These are phyloP conservation scores for Origma solitaria DNA, from an alignment of 2,113 vertebrate genomes.

Conservation along the genomic window DNA sequence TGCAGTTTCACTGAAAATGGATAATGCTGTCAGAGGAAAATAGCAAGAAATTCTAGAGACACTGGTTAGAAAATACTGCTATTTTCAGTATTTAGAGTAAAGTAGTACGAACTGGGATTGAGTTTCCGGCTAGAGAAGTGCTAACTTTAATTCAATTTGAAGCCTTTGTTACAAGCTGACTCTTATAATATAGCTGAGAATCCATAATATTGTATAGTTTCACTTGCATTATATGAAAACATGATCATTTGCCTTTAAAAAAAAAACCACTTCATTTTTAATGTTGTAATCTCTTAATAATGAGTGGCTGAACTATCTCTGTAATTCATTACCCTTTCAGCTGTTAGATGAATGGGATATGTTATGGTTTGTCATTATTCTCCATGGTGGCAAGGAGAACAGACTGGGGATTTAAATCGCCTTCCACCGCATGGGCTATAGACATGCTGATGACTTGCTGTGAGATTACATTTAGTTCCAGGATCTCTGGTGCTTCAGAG, in stretches of 20 bases:
- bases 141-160: background rate
- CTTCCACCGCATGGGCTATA: slow-evolving; percentile 36
- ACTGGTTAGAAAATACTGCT: background rate
- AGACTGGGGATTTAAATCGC: slow-evolving; percentile 54
- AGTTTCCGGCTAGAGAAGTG: background rate
- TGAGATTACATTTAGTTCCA: slow-evolving; percentile 50
- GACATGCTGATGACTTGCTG: slow-evolving; percentile 39
- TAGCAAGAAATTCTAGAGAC: background rate
- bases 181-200: background rate
- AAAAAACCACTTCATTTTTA: slow-evolving; percentile 28
- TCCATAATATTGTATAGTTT: background rate
- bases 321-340: slow-evolving; percentile 60
- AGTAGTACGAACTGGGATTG: background rate
- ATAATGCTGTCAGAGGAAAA: background rate
- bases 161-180: background rate
- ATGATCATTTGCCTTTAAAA: slow-evolving; percentile 13
- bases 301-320: slow-evolving; percentile 53
- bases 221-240: background rate
- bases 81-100: background rate
- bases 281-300: slow-evolving; percentile 60
- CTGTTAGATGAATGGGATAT: slow-evolving; percentile 56
- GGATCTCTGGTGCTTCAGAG: slow-evolving; percentile 33
- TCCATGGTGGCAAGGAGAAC: slow-evolving; percentile 34
- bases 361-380: slow-evolving; percentile 63
- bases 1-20: background rate